Base-by-base conservation (phyloP, 2,888 invertebrate species). In the Rhingia campestris region DNA sequence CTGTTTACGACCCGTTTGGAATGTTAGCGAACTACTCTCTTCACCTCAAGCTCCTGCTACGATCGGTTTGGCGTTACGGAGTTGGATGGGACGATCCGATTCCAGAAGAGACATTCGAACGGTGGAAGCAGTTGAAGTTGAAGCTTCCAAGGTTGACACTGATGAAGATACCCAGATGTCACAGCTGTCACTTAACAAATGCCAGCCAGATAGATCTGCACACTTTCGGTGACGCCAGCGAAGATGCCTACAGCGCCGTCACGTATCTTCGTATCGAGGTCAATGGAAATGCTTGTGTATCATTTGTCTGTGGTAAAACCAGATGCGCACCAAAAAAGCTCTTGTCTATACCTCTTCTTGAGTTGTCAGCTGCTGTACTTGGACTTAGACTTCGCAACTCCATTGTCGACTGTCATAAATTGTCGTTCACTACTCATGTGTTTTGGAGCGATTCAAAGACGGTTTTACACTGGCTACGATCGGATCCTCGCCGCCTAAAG, bases 231-330 rank as follows among this genome's bases (percentile, higher is more conserved):
- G 61, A 72, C 41, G 43, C 49, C 35, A 72, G 72, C 22, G 72
- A 73, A n/a, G 53, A 61, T 2, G 59, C 59, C 0, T 70, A 43
- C 10, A 70, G 70, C 35, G 70, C 79, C 0, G 79, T 74, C 4
- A 80, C 58, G 0, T 72, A 80, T 39, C 33, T 74, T 2, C 58
- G 80, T 0, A 51, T 85, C 5, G 12, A 33, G 1, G 1, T 35
- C 33, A 14, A 3, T 4, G 7, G 45, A 4, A n/a, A 7, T 6
- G 32, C 30, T 4, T 35, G 0, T 10, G 9, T 59, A 7, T 72
- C 72, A 10, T 70, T 49, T 10, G 47, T 59, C 5, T 59, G 49
- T 4, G 53, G 51, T 1, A 61, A 61, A n/a, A 61, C 61, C 2
- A 51, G 14, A 14, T 10, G 47, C 39, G 51, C 49, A 14, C 59